These are phyloP conservation scores for Malurus cyaneus DNA, from an alignment of 2,113 vertebrate species.

Conservation along the genomic window DNA sequence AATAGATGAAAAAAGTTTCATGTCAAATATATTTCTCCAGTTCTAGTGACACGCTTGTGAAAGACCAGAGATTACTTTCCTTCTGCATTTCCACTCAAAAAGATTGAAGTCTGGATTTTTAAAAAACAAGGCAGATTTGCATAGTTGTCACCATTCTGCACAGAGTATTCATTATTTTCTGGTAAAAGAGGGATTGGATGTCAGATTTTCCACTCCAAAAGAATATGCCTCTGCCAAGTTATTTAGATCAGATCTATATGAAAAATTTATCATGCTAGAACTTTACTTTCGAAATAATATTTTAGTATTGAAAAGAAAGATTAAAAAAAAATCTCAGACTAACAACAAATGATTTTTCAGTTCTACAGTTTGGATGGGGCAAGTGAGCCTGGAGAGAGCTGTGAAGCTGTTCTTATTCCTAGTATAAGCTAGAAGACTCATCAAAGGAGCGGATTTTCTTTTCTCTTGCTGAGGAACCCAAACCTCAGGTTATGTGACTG, in stretches of 20 bases:
- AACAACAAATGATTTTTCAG: neutral
- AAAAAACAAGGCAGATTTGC: neutral
- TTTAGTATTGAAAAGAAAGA: neutral
- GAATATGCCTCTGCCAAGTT: neutral
- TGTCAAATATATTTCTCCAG: neutral
- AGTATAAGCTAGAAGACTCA: neutral
- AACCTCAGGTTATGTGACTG: neutral
- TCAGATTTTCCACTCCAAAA: neutral
- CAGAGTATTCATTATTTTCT: neutral
- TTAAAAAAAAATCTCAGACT: accelerated
- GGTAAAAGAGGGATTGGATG: neutral
- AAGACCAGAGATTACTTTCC: neutral
- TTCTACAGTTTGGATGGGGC: neutral
- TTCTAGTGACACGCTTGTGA: neutral
- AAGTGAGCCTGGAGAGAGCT: neutral
- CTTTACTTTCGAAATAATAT: neutral
- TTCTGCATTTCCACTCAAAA: neutral
- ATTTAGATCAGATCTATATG: neutral
- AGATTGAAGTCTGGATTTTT: neutral
- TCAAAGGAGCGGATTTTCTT: neutral
- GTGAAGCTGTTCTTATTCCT: neutral
- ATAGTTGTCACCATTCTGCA: neutral
- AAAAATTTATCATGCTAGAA: neutral
- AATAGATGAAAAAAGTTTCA: neutral
- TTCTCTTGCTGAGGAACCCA: neutral